Evolutionary conservation across 2,113 vertebrate species (phyloP).

Genomic region (Engraulis encrasicolus): DNA sequence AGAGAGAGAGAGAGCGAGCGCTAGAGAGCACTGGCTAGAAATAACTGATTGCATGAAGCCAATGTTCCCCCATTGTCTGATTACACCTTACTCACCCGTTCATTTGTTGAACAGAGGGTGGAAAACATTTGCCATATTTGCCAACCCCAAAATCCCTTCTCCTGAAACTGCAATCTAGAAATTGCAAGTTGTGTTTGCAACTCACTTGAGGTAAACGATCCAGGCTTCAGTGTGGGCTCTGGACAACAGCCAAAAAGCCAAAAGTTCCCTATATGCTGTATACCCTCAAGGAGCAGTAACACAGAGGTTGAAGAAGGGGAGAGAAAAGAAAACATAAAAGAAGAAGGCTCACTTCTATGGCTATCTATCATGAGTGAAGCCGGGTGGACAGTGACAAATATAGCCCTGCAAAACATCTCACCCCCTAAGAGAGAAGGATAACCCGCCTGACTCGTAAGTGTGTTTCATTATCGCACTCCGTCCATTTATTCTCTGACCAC

Average conservation of each 20-base stretch:
- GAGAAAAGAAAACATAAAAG: conserved; percentile 53
- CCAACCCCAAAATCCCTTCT: neutral
- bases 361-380: conserved; percentile 66
- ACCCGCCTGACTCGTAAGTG: conserved; percentile 56
- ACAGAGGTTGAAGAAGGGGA: neutral
- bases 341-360: conserved; percentile 64
- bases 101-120: neutral
- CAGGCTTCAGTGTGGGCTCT: neutral
- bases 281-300: neutral
- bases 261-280: neutral
- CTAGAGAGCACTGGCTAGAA: neutral
- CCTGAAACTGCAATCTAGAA: conserved; percentile 32
- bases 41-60: conserved; percentile 3
- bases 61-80: neutral
- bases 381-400: conserved; percentile 73
- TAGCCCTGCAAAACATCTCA: conserved; percentile 51
- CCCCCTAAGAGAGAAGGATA: conserved; percentile 62
- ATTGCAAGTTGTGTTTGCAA: neutral
- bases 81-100: neutral
- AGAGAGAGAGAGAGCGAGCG: neutral
- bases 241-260: neutral
- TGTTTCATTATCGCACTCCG: conserved; percentile 65
- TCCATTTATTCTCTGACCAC: conserved; percentile 57
- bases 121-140: neutral
- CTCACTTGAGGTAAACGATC: neutral